Base-by-base conservation (phyloP, 2,888 invertebrate species). In the Chromoteleia sp. region DNA sequence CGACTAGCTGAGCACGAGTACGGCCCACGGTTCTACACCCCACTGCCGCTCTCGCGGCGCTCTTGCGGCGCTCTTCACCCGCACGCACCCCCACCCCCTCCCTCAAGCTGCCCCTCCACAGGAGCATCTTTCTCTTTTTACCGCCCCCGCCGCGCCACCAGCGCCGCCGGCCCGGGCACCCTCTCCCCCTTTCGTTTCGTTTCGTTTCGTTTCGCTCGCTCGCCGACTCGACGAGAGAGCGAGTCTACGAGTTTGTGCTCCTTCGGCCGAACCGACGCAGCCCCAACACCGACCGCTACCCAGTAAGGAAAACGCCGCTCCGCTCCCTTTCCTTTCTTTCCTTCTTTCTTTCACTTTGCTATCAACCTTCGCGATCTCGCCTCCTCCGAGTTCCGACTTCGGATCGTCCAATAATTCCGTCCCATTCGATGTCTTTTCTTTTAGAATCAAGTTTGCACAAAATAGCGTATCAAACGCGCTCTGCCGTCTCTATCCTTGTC, bases 71-170 rank as follows among this genome's bases (percentile, higher is more conserved):
- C 45, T 45, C 21, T 76, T 79, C 74, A 81, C 83, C 84, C 83
- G 74, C 77, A 58, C 74, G 61, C 68, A 71, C 77, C 81, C 80
- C 80, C 79, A 79, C 70, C 83, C 76, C 80, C 83, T 74, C 80
- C 83, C 85, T 85, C 84, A 83, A 21, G 76, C 86, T 85, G 82
- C 85, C 85, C 93, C 93, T 94, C 94, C 94, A 94, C 94, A 93
- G 94, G 45, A 15, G 33, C 54, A 43, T 78, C 78, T 78, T 71
- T 78, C 78, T 78, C 78, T 78, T 78, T 78, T 78, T 78, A 58
- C 93, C 94, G 94, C 94, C 94, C 94, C 94, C 93, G 94, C 92
- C 94, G 93, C 93, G 92, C 52, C 59, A 21, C 39, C 70, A 70
- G 17, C 63, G 48, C 52, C 68, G 65, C 52, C 74, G 25, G 36